Evolutionary conservation across 1,140 invertebrate genomes (phyloP).

Genomic region (Zaprionus gabonicus): DNA sequence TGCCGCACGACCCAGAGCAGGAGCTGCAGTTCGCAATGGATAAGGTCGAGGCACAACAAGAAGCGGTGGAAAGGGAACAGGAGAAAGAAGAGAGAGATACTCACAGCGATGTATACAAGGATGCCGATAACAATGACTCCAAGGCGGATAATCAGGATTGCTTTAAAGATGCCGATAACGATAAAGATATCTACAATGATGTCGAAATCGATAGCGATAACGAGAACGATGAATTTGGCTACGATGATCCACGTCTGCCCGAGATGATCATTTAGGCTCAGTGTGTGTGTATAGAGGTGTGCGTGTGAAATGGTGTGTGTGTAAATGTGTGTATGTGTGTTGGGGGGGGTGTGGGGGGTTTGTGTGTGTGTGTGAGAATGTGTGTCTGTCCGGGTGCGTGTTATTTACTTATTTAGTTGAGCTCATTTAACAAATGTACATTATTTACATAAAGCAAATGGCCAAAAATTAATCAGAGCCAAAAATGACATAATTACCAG

Average conservation of each 20-base stretch:
- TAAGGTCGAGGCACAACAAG: background rate
- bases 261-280: constrained; percentile 56
- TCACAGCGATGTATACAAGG: background rate
- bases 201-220: constrained; percentile 12
- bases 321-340: background rate
- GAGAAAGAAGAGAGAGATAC: background rate
- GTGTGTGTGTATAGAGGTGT: background rate
- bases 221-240: constrained; percentile 43
- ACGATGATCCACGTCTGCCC: constrained; percentile 64
- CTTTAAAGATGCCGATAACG: background rate
- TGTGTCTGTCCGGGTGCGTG: background rate
- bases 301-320: background rate
- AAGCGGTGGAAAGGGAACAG: background rate
- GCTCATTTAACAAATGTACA: constrained; percentile 55
- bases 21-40: background rate
- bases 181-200: background rate
- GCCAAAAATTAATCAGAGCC: constrained; percentile 44
- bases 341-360: background rate
- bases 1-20: background rate
- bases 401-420: background rate
- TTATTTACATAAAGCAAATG: constrained; percentile 46
- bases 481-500: constrained; percentile 48
- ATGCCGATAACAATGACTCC: background rate
- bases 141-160: background rate
- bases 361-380: background rate